Conservation (phyloP, 1,140 invertebrate genomes). For the Orius insidiosus region DNA sequence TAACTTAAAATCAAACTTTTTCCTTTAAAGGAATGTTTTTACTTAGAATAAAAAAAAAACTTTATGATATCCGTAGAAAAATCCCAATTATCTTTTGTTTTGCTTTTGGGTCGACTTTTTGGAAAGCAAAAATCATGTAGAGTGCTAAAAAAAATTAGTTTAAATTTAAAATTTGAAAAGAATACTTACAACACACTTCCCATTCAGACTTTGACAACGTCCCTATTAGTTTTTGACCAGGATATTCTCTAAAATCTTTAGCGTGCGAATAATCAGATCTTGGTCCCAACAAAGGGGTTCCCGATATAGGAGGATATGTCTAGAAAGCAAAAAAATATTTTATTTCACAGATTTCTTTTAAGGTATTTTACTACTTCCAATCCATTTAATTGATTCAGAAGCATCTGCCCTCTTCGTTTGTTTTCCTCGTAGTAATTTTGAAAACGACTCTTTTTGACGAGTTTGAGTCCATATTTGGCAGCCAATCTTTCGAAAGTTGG, state of each 20-base stretch:
- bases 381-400: constrained; percentile 47
- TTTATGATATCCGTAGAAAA: too few relatives aligned
- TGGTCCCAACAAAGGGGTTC: constrained; percentile 35
- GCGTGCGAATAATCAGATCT: constrained; percentile 58
- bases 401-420: constrained; percentile 27
- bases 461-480: constrained; percentile 35
- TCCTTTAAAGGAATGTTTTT: too few relatives aligned
- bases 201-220: constrained; percentile 82
- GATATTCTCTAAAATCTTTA: constrained; percentile 32
- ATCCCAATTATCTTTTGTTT: too few relatives aligned
- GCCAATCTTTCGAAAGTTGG: constrained; percentile 56
- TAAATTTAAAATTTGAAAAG: constrained; percentile 20
- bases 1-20: too few relatives aligned
- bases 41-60: too few relatives aligned
- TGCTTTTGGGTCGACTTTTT: constrained; percentile 32
- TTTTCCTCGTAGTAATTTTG: constrained; percentile 35
- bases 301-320: constrained; percentile 40
- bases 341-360: too few relatives aligned
- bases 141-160: constrained; percentile 44
- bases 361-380: constrained; percentile 41
- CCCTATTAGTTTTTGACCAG: constrained; percentile 35
- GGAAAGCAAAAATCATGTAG: constrained; percentile 70
- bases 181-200: constrained; percentile 75
- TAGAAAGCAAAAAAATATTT: constrained; percentile 28
- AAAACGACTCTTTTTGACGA: constrained; percentile 36